Evolutionary conservation across 2,113 vertebrate species (phyloP).

Genomic region (Poicephalus gulielmi): DNA sequence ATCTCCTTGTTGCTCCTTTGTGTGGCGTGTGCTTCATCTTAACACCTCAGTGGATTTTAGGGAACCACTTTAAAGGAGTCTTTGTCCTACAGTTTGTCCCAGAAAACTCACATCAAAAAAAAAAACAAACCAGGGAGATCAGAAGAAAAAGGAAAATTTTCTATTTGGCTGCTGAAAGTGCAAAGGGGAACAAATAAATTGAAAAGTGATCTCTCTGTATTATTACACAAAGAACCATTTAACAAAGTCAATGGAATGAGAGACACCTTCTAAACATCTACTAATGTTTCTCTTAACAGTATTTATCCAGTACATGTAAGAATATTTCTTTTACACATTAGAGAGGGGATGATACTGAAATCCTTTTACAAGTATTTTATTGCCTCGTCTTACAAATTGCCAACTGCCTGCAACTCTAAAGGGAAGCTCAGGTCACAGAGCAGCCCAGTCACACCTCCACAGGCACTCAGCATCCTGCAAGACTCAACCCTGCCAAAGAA

Average conservation of each 20-base stretch:
- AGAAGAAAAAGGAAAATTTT: constrained; percentile 62
- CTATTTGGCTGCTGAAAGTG: constrained; percentile 46
- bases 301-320: neutral
- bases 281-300: neutral
- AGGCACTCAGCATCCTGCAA: neutral
- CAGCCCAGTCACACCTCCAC: neutral
- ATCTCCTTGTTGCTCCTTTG: constrained; percentile 77
- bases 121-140: constrained; percentile 64
- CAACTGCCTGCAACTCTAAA: neutral
- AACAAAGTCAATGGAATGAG: neutral
- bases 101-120: constrained; percentile 83
- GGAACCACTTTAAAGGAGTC: constrained; percentile 78
- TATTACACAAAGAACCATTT: neutral
- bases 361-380: constrained; percentile 15
- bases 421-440: neutral
- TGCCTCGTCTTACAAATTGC: neutral
- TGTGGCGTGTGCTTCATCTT: constrained; percentile 79
- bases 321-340: neutral
- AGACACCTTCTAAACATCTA: neutral
- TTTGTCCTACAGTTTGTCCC: constrained; percentile 81
- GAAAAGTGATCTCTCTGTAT: neutral
- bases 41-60: constrained; percentile 82
- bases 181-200: constrained; percentile 53
- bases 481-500: neutral
- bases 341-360: neutral